Evolutionary conservation across 2,113 vertebrate genomes (phyloP).

Genomic region (Morone chrysops): DNA sequence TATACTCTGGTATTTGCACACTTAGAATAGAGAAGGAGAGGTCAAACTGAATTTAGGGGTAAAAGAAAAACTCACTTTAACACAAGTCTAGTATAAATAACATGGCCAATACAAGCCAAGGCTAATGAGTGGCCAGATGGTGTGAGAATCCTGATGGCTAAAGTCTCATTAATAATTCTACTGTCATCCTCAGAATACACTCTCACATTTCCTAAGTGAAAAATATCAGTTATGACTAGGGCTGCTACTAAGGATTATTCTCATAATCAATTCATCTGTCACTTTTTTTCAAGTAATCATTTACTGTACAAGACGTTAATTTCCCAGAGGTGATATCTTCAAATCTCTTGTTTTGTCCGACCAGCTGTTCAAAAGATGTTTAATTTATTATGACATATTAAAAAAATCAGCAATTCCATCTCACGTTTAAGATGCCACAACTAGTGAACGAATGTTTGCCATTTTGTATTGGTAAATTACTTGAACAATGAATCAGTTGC

Average conservation of each 20-base stretch:
- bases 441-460: background rate
- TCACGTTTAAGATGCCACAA: background rate
- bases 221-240: background rate
- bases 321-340: background rate
- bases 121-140: conserved; percentile 73
- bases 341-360: background rate
- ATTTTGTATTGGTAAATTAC: background rate
- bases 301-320: background rate
- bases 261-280: conserved; percentile 9
- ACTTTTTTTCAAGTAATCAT: conserved; percentile 6
- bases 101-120: conserved; percentile 46
- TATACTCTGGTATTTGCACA: conserved; percentile 32
- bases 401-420: background rate
- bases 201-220: conserved; percentile 40
- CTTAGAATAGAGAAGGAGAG: conserved; percentile 22
- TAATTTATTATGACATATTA: background rate
- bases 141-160: conserved; percentile 52
- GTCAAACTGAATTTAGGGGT: conserved; percentile 22
- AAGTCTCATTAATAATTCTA: conserved; percentile 61
- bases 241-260: conserved; percentile 8
- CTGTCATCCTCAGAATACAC: conserved; percentile 44
- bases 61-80: conserved; percentile 37
- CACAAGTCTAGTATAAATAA: conserved; percentile 51
- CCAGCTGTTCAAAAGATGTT: background rate
- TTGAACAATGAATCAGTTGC: background rate